A percentile compares a stretch with the other conserved stretches of the same genome.
Conservation (phyloP, 1,140 invertebrate genomes). For the Drosophila prosaltans region DNA sequence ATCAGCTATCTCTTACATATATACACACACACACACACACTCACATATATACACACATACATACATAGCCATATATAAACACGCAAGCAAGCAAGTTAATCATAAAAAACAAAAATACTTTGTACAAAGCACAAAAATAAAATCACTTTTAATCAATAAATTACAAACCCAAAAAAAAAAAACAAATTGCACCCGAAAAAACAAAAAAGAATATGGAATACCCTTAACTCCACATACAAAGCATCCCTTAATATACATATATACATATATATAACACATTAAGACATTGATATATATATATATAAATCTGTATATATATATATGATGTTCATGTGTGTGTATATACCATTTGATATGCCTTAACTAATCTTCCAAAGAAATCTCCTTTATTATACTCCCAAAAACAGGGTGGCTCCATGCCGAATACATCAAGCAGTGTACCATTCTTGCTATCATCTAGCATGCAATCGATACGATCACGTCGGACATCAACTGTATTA, state of each 20-base stretch:
- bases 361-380: conserved; percentile 83
- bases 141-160: conserved; percentile 1
- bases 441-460: conserved; percentile 92
- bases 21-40: conserved; percentile 33
- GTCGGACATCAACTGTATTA: conserved; percentile 89
- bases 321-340: background rate
- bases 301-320: background rate
- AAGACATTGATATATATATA: background rate
- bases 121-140: conserved; percentile 13
- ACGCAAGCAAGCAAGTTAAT: background rate
- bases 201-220: background rate
- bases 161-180: background rate
- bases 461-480: conserved; percentile 91
- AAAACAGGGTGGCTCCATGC: conserved; percentile 91
- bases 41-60: conserved; percentile 25
- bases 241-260: background rate
- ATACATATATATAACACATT: background rate
- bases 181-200: background rate
- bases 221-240: too few species aligned
- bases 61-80: background rate
- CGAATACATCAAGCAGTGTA: conserved; percentile 93
- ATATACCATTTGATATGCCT: conserved; percentile 39
- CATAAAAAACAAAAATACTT: background rate
- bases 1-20: conserved; percentile 39
- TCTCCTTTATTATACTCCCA: conserved; percentile 83